phyloP scores from a whole-genome alignment of 1,140 invertebrate species.

The Ganaspis sp. region DNA sequence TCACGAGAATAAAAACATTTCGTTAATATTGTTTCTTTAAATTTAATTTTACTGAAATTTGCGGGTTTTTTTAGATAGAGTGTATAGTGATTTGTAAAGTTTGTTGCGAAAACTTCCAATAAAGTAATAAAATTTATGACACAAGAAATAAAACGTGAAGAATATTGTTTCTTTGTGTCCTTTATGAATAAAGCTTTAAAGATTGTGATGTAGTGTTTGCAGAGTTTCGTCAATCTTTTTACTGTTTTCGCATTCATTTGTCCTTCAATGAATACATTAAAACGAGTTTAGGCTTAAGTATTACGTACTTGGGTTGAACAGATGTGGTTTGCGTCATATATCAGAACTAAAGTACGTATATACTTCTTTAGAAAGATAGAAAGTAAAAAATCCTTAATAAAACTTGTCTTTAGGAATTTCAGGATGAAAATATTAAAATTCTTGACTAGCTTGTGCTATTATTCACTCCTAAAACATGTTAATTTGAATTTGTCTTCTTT shows the following conservation, averaged over 20 bases:
- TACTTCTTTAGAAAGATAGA: neutral
- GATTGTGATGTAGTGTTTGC: neutral
- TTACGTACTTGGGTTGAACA: neutral
- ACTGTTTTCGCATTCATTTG: neutral
- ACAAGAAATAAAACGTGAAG: too few species aligned
- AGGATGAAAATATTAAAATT: neutral
- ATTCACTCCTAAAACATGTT: too few species aligned
- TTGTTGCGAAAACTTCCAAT: neutral
- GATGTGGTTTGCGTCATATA: neutral
- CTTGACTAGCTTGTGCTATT: neutral
- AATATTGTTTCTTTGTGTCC: too few species aligned
- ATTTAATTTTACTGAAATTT: too few species aligned
- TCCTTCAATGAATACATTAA: neutral
- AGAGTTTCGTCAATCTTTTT: neutral
- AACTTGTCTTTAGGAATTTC: neutral
- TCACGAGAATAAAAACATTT: too few species aligned
- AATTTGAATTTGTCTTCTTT: too few species aligned
- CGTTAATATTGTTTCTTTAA: too few species aligned
- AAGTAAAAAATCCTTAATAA: neutral
- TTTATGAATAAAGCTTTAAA: neutral
- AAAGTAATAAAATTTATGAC: too few species aligned
- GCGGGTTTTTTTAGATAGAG: too few species aligned
- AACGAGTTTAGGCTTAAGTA: neutral
- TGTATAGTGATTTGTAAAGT: too few species aligned
- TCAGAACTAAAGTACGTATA: neutral